Evolutionary conservation across 2,888 invertebrate species (phyloP).

Genomic region (Cosmia pyralina): DNA sequence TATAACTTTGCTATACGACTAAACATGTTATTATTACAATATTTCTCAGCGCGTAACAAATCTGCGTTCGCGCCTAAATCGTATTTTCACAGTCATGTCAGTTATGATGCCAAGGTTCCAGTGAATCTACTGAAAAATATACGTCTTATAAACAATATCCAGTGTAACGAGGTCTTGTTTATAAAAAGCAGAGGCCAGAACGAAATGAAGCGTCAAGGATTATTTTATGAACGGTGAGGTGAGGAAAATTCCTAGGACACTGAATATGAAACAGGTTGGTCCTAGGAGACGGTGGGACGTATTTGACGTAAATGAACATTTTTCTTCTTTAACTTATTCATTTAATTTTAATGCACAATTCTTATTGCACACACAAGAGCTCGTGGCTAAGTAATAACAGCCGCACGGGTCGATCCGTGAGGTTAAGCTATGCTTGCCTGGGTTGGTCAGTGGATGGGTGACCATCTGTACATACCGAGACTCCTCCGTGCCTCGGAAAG

Average conservation of each 20-base stretch:
- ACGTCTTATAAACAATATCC: conserved; percentile 43
- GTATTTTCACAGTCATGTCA: conserved; percentile 47
- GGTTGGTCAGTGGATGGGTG: no score
- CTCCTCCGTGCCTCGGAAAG: no score
- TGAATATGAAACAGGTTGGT: conserved; percentile 10
- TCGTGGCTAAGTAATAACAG: no score
- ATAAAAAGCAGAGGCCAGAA: conserved; percentile 47
- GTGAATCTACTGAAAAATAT: conserved; percentile 32
- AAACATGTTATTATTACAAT: conserved; percentile 23
- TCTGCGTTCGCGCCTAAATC: conserved; percentile 29
- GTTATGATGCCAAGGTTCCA: conserved; percentile 53
- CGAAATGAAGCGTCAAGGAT: conserved; percentile 40
- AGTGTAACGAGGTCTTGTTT: conserved; percentile 44
- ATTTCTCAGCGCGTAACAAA: conserved; percentile 34
- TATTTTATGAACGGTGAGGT: conserved; percentile 3
- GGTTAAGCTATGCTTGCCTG: no score
- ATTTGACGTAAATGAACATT: no score
- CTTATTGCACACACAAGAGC: no score
- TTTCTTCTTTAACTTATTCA: no score
- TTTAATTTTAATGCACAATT: no score
- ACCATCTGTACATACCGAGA: no score
- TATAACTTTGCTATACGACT: conserved; percentile 7
- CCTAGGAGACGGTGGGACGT: not conserved
- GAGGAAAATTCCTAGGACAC: conserved; percentile 36
- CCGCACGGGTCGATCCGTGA: no score